These are phyloP conservation scores for Leptopilina boulardi DNA, from an alignment of 1,140 invertebrate species.

Conservation along the genomic window DNA sequence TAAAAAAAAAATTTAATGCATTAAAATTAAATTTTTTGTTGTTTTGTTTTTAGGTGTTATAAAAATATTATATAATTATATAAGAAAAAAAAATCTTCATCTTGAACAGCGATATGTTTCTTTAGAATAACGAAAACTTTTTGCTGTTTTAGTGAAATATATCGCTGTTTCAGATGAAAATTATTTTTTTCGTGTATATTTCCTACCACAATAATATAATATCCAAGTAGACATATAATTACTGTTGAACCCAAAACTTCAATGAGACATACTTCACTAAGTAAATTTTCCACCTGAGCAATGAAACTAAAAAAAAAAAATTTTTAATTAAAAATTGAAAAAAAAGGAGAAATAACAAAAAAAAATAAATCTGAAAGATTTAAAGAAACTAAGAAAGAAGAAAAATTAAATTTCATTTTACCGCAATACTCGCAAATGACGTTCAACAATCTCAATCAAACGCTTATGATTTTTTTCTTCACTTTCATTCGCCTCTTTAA, in stretches of 20 bases:
- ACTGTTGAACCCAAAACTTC: background rate
- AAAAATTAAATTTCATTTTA: background rate
- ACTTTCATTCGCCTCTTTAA: background rate
- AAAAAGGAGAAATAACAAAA: background rate
- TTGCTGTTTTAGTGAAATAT: no score
- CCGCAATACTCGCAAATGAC: background rate
- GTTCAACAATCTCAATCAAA: background rate
- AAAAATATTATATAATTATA: no score
- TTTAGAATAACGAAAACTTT: no score
- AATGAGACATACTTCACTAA: background rate
- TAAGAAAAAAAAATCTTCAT: no score
- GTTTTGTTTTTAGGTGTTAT: no score
- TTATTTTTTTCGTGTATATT: background rate
- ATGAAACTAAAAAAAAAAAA: background rate
- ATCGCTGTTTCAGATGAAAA: no score
- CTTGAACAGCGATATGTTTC: no score
- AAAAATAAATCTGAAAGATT: background rate
- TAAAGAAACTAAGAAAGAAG: background rate
- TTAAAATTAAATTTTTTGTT: background rate
- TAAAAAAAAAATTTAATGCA: background rate
- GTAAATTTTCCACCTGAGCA: background rate
- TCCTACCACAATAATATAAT: background rate
- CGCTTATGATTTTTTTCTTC: background rate
- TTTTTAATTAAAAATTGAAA: background rate
- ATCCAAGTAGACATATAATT: background rate